These are phyloP conservation scores for Drosophila demipolita DNA, from an alignment of 2,888 invertebrate species.

Conservation along the genomic window DNA sequence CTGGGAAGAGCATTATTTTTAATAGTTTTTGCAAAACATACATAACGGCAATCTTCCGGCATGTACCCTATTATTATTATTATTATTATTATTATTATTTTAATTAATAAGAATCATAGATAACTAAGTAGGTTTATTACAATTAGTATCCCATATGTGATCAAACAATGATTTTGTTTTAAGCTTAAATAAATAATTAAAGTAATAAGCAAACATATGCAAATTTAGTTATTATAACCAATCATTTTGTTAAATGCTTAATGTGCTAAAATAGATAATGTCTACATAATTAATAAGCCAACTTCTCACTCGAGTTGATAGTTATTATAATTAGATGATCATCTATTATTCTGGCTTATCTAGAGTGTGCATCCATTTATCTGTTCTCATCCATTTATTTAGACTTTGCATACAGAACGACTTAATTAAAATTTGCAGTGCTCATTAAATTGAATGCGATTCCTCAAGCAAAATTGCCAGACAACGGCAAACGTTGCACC, in stretches of 20 bases:
- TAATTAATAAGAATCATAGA: not conserved
- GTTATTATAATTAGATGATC: slow-evolving; percentile 27
- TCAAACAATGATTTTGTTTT: not conserved
- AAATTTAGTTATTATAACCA: not conserved
- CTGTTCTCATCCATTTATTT: slow-evolving; percentile 30
- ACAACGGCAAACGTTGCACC: slow-evolving; percentile 49
- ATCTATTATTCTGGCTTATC: slow-evolving; percentile 25
- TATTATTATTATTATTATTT: too few relatives aligned
- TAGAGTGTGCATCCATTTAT: slow-evolving; percentile 12
- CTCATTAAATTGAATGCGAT: slow-evolving; percentile 70
- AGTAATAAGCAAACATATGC: not conserved
- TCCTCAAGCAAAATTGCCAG: slow-evolving; percentile 60
- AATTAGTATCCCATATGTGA: not conserved
- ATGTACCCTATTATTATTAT: not conserved
- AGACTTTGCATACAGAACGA: slow-evolving; percentile 33
- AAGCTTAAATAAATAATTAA: not conserved
- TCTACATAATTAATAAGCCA: not conserved
- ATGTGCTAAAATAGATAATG: not conserved
- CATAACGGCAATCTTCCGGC: not conserved
- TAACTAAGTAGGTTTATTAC: not conserved
- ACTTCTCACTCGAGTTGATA: not conserved
- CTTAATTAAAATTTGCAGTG: slow-evolving; percentile 69
- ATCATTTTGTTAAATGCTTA: not conserved
- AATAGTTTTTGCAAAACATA: not conserved
- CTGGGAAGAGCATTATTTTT: not conserved